A percentile compares a stretch with the other conserved stretches of the same genome.
Evolutionary conservation across 2,113 vertebrate species (phyloP).

Genomic region (Channa argus): DNA sequence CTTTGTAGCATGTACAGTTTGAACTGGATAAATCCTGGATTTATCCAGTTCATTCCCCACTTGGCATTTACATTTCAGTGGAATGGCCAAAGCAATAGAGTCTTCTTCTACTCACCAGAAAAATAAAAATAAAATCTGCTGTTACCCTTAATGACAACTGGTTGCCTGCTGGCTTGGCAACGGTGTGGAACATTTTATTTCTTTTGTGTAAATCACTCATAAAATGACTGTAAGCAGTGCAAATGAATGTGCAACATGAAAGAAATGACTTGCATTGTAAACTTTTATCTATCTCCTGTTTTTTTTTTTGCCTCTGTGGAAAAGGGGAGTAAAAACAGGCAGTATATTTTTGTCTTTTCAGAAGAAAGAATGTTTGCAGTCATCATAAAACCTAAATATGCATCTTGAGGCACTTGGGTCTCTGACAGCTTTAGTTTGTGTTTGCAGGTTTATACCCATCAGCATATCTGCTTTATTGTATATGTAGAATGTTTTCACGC

Average conservation of each 20-base stretch:
- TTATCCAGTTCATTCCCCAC: background rate
- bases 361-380: conserved; percentile 15
- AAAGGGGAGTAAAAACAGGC: conserved; percentile 41
- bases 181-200: conserved; percentile 59
- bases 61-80: conserved; percentile 24
- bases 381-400: conserved; percentile 17
- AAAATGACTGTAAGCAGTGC: conserved; percentile 24
- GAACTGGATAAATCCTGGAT: background rate
- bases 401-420: conserved; percentile 14
- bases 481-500: conserved; percentile 8
- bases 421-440: conserved; percentile 39
- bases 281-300: background rate
- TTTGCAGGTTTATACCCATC: conserved; percentile 24
- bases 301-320: background rate
- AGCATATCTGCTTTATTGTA: conserved; percentile 8
- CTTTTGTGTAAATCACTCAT: conserved; percentile 38
- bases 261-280: background rate
- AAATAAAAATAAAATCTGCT: background rate
- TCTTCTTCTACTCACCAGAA: conserved; percentile 50
- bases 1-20: conserved; percentile 1
- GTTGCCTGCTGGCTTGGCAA: conserved; percentile 50
- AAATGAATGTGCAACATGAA: conserved; percentile 20
- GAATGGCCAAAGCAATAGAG: conserved; percentile 14
- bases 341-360: conserved; percentile 7
- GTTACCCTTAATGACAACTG: background rate